Evolutionary conservation across 92 coral and sea anemone genomes (phyloP), one percentile per base, ranked within the genome.

Genomic region (Zoanthus sansibaricus): DNA sequence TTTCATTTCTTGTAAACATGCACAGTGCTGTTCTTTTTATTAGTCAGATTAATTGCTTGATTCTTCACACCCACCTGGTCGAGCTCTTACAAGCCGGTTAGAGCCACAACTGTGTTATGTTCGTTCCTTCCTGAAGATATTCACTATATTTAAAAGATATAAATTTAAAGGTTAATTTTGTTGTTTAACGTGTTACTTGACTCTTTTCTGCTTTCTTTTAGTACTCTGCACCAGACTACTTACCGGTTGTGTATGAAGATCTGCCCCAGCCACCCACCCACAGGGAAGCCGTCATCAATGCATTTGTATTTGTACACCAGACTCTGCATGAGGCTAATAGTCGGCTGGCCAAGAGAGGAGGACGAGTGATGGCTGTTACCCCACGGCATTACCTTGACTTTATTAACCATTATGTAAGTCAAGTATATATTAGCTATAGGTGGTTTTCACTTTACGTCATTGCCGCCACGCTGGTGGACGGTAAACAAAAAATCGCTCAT

Each of bases 301-400:
- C 98, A 8, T 97, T 95, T 86, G 99, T 97, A 77, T 97, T 95
- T 76, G 99, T 97, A 42, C 99, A 97, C 77, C 99, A 97, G 88
- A 97, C 99, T 0, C 87, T 97, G 10, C 99, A 97, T 71, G 95
- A 95, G 87, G 99, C 99, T 7, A 97, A 97, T 71, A 83, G 89
- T 30, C 93, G 99, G 77, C 87, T 97, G 70, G 92, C 93, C 83
- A 97, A 97, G 92, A 94, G 95, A 67, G 99, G 98, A 44, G 96
- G 98, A 1, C 97, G 95, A 17, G 94, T 94, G 55, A 97, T 97
- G 99, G 96, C 98, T 1, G 94, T 95, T 59, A 97, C 99, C 48
- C 99, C 99, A 42, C 88, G 99, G 17, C 99, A 96, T 79, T 96
- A 96, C 71, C 94, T 96, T 17, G 99, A 96, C 91, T 96, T 96